Conservation (phyloP, 1,140 invertebrate genomes). For the Zeugodacus cucurbitae region DNA sequence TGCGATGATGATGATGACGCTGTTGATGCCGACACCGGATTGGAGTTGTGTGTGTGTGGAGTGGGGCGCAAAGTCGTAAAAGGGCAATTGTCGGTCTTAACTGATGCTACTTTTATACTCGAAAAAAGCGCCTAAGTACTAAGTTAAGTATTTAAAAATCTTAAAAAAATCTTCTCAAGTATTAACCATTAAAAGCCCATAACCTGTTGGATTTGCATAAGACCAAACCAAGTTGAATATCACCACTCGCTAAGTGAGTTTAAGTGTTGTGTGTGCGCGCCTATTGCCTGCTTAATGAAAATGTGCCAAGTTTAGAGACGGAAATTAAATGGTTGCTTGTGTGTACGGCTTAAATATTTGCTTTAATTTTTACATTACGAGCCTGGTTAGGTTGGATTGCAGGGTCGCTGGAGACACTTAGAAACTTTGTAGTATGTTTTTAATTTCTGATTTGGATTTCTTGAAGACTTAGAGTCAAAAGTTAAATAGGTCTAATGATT, state of each 20-base stretch:
- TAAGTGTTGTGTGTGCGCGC: neutral
- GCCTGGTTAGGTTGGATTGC: too few relatives aligned
- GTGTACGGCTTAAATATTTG: neutral
- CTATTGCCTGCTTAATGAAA: neutral
- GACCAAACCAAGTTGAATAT: neutral
- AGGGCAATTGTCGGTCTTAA: neutral
- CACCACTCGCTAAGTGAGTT: neutral
- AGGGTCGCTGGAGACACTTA: too few relatives aligned
- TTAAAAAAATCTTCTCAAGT: neutral
- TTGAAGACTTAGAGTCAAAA: too few relatives aligned
- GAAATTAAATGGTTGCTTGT: neutral
- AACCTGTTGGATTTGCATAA: conserved; percentile 23
- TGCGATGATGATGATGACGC: neutral
- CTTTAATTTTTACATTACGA: neutral
- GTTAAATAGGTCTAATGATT: too few relatives aligned
- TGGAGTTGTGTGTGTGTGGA: neutral
- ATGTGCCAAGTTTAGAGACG: neutral
- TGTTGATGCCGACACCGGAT: neutral
- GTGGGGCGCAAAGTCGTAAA: neutral
- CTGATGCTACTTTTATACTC: neutral
- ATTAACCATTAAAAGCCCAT: conserved; percentile 3
- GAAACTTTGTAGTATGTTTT: too few relatives aligned
- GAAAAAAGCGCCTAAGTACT: neutral
- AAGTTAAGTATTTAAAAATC: conserved; percentile 32
- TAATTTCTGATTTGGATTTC: too few relatives aligned